These are phyloP conservation scores for Eubasilissa splendida DNA, from an alignment of 2,888 invertebrate species.

Conservation along the genomic window DNA sequence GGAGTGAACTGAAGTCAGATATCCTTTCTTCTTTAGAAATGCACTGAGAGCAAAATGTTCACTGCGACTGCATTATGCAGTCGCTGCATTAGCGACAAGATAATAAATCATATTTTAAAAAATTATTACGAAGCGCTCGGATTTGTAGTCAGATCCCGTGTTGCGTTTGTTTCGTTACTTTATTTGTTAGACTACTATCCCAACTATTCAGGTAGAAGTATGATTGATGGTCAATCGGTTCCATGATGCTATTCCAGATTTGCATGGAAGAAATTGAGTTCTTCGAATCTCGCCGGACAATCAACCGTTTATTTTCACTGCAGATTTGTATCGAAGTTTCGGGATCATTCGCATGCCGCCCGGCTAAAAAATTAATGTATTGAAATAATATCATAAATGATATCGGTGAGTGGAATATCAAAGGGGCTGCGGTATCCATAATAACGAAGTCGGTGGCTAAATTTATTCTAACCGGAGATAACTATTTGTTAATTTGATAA, in stretches of 20 bases:
- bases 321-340: constrained; percentile 8
- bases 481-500: constrained; percentile 21
- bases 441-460: constrained; percentile 2
- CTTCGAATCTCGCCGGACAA: constrained; percentile 9
- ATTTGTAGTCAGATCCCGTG: constrained; percentile 3
- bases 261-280: constrained; percentile 28
- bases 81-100: neutral
- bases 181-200: constrained; percentile 30
- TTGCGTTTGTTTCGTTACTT: constrained; percentile 6
- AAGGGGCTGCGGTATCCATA: constrained; percentile 4
- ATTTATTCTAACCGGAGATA: constrained; percentile 10
- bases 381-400: constrained; percentile 9
- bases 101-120: constrained; percentile 38
- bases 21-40: too few species aligned
- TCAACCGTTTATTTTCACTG: neutral
- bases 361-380: constrained; percentile 1
- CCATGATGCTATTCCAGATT: constrained; percentile 39
- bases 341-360: neutral
- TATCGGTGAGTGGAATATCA: constrained; percentile 12
- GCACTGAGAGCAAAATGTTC: neutral
- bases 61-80: neutral
- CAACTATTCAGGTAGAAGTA: constrained; percentile 21
- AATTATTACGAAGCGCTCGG: constrained; percentile 13
- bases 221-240: constrained; percentile 37
- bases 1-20: too few species aligned